Base-by-base conservation (phyloP, 2,888 invertebrate species). In the Archaeoteleia sp. region DNA sequence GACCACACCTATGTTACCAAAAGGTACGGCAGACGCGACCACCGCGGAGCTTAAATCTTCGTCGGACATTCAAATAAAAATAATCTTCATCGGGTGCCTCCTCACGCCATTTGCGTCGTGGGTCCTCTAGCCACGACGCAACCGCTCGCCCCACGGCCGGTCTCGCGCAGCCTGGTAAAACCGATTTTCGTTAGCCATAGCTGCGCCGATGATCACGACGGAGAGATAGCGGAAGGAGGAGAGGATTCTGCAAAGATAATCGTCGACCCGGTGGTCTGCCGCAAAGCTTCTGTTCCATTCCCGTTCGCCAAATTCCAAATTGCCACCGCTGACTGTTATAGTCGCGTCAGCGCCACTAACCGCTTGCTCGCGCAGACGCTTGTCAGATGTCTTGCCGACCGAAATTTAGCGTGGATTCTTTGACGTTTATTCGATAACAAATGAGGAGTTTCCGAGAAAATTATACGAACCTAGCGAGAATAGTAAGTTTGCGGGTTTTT, bases 1-100 rank as follows among this genome's bases (percentile, higher is more conserved):
- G 78, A 79, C 82, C 81, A 82, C 81, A 82, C 80, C 82, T 82
- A 82, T 78, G 80, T 78, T 76, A 77, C 75, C 73, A 72, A 73
- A 71, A 76, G 67, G 51, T 67, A 69, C 67, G 54, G 62, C 71
- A 74, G 75, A 73, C 71, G 71, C 74, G 80, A 79, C 80, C 80
- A 78, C 78, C 79, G 72, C 74, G 70, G 67, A 70, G 77, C 63
- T 67, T 58, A 58, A 68, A 68, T 68, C 58, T 62, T 67, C 58
- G 57, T 60, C 71, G 48, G 63, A 66, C 58, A 60, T 49, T 67
- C 54, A 72, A 73, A 72, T 67, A 66, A 73, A 73, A 72, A 74
- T 73, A 75, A 75, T 73, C 72, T 67, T 25, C 51, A 53, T 42
- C 45, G 66, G 65, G 70, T 67, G 62, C 40, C 54, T 35, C 46